phyloP scores from a whole-genome alignment of 2,797 vertebrate genomes.

The Gallinago solitaria region DNA sequence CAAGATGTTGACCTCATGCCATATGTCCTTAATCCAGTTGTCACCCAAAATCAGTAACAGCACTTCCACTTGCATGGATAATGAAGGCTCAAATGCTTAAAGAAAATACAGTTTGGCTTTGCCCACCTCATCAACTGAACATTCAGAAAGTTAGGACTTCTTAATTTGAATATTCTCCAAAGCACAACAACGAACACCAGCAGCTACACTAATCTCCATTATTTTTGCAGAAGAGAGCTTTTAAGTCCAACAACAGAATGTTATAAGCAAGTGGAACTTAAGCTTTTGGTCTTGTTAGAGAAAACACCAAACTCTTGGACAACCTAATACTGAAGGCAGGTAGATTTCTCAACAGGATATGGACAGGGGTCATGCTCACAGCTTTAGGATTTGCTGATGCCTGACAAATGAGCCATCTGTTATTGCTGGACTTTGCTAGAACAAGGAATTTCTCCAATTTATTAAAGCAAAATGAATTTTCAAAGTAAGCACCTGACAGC shows the following conservation, averaged over 20 bases:
- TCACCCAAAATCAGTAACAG: neutral
- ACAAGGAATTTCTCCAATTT: slow-evolving; percentile 6
- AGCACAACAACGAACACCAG: neutral
- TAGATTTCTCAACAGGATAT: neutral
- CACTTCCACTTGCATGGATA: neutral
- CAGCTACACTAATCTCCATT: neutral
- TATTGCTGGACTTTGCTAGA: neutral
- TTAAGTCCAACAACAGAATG: neutral
- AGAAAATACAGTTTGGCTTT: neutral
- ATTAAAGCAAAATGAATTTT: neutral
- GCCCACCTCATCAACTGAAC: neutral
- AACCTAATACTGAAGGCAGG: neutral
- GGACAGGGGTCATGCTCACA: neutral
- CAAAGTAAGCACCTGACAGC: neutral
- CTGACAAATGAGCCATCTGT: slow-evolving; percentile 13
- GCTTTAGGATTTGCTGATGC: neutral
- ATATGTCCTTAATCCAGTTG: neutral
- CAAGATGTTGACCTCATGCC: neutral
- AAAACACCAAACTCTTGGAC: neutral
- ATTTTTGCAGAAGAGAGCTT: neutral
- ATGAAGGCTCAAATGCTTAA: neutral
- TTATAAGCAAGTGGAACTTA: neutral
- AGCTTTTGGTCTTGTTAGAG: neutral
- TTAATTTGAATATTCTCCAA: neutral
- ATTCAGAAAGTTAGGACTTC: neutral